Base-by-base conservation (phyloP, 2,888 invertebrate species). In the Scaptomyza tumidula region DNA sequence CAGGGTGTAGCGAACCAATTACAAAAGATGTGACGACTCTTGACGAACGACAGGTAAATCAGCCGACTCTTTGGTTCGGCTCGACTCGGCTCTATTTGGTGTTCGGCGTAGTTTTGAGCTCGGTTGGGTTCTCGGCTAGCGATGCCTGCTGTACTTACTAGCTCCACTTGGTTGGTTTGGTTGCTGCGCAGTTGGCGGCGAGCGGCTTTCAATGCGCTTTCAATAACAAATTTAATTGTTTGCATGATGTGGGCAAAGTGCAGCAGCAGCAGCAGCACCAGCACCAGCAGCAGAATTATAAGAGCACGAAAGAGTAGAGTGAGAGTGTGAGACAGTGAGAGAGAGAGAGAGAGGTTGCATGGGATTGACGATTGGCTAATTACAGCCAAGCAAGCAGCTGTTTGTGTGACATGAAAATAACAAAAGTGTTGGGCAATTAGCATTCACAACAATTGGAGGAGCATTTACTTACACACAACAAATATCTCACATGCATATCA, bases 181-280 rank as follows among this genome's bases (percentile, higher is more conserved):
- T 41, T 58, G 78, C 63, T 64, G 66, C 66, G 79, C 71, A 71
- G 76, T 79, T 73, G 76, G 58, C 58, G 62, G 35, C 60, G 57
- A 56, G 58, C 67, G 53, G 48, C 61, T 67, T 60, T 68, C 65
- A 71, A 71, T 81, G 71, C 75, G 69, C 75, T 76, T 86, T 83
- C 81, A 86, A 86, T 84, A 83, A 71, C 80, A 86, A 78, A 75
- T 75, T 84, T 84, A 86, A 86, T 86, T 86, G 83, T 73, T 80
- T 78, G 71, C 78, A 67, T 72, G 77, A 69, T 78, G 72, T 54
- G 81, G 62, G 75, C 77, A 79, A 80, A 79, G 81, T 80, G 70
- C 84, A 83, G 69, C 49, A 24, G 24, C 9, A 19, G 24, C 24
- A 24, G 24, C 24, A 24, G 24, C 24, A 24, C 2, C 24, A 24